phyloP scores from a whole-genome alignment of 2,888 invertebrate genomes.

The Euzetes globulus region DNA sequence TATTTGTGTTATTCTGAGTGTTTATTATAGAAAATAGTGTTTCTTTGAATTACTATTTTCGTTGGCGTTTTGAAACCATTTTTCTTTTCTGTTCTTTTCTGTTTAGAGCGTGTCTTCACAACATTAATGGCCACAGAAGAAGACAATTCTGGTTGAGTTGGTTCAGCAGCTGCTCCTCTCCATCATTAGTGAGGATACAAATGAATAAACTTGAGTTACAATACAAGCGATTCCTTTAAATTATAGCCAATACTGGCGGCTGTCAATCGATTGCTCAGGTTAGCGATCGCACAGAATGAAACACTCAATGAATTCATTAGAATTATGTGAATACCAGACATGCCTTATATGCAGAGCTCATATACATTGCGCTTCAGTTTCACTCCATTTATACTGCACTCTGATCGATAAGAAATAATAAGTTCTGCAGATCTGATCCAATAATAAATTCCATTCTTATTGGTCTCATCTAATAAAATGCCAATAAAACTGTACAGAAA shows the following conservation, averaged over 20 bases:
- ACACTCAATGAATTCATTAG: conserved; percentile 22
- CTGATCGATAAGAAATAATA: background rate
- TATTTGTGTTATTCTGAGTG: background rate
- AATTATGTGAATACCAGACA: background rate
- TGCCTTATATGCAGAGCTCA: background rate
- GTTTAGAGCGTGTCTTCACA: background rate
- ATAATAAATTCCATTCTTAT: background rate
- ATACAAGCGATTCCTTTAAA: background rate
- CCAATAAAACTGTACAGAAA: too few relatives aligned
- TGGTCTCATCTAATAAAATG: background rate
- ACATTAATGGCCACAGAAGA: conserved; percentile 8
- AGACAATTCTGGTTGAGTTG: background rate
- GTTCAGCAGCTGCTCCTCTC: conserved; percentile 21
- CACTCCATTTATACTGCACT: background rate
- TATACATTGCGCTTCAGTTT: background rate
- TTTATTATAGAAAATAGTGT: conserved; percentile 8
- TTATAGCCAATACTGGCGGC: conserved; percentile 15
- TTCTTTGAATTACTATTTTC: background rate
- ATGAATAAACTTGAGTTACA: conserved; percentile 26
- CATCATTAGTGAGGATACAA: conserved; percentile 14
- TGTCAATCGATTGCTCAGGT: background rate
- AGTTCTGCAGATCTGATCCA: background rate
- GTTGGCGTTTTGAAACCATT: background rate
- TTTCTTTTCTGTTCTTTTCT: background rate
- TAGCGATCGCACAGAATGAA: background rate